phyloP scores from a whole-genome alignment of 2,113 vertebrate genomes.

The Smithornis capensis region DNA sequence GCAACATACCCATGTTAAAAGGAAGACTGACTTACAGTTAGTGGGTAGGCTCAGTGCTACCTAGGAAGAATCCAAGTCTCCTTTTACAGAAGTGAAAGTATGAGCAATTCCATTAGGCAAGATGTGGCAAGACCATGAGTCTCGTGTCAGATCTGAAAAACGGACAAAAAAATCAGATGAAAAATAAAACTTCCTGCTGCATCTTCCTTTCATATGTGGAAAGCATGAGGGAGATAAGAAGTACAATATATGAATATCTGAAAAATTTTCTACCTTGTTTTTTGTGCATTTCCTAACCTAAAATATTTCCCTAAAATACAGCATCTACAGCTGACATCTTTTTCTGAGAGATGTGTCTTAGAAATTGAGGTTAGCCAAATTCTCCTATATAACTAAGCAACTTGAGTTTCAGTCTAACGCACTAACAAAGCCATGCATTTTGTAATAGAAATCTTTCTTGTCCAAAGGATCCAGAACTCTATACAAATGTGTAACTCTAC shows the following conservation, averaged over 20 bases:
- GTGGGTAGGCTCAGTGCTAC: background rate
- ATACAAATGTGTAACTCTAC: background rate
- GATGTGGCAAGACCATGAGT: background rate
- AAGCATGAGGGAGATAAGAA: background rate
- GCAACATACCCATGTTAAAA: background rate
- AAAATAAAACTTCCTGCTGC: background rate
- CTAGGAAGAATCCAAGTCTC: background rate
- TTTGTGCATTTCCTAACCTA: background rate
- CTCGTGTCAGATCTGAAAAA: background rate
- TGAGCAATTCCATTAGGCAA: conserved; percentile 8
- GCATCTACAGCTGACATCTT: background rate
- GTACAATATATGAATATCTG: background rate
- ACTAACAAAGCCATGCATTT: background rate
- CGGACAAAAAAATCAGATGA: background rate
- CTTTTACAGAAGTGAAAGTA: background rate
- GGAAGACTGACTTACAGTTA: background rate
- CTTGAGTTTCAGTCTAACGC: background rate
- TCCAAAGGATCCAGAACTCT: background rate
- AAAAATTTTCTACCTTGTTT: background rate
- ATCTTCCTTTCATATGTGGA: background rate
- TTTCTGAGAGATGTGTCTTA: background rate
- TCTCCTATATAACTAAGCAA: background rate
- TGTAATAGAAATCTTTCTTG: background rate
- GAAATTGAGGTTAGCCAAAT: background rate
- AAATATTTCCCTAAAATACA: background rate